Evolutionary conservation across 2,797 vertebrate genomes (phyloP).

Genomic region (Nyctalus aviator): DNA sequence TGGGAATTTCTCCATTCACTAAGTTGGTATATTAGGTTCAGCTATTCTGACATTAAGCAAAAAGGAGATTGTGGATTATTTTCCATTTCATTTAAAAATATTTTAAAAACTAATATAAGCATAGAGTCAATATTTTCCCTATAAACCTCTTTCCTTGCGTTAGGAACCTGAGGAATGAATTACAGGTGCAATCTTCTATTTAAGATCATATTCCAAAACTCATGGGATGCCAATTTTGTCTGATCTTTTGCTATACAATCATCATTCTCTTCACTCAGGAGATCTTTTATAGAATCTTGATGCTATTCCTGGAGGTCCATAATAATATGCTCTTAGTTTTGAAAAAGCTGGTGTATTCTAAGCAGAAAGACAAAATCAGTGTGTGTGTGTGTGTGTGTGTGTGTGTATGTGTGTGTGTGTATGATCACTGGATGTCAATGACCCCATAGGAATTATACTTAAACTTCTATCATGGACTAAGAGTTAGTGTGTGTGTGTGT

Average conservation of each 20-base stretch:
- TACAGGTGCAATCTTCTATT: slow-evolving; percentile 26
- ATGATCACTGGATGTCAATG: neutral
- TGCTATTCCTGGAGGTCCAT: neutral
- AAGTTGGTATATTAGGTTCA: neutral
- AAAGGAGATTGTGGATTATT: neutral
- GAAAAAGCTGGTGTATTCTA: neutral
- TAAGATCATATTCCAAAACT: neutral
- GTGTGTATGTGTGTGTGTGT: neutral
- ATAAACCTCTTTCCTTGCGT: neutral
- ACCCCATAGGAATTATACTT: neutral
- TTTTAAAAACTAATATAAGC: slow-evolving; percentile 7
- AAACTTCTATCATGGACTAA: neutral
- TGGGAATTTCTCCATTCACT: slow-evolving; percentile 20
- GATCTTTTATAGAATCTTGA: neutral
- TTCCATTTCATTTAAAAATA: slow-evolving; percentile 12
- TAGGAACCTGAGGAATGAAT: neutral
- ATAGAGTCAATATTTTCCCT: neutral
- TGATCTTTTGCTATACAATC: neutral
- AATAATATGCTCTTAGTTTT: neutral
- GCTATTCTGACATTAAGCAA: neutral
- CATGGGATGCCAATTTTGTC: neutral
- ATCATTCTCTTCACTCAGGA: neutral
- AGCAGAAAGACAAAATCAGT: slow-evolving; percentile 14
- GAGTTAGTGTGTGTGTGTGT: neutral
- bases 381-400: neutral